A percentile compares a stretch with the other conserved stretches of the same genome.
Conservation (phyloP, 2,797 vertebrate genomes). For the Halcyon chelicuti region DNA sequence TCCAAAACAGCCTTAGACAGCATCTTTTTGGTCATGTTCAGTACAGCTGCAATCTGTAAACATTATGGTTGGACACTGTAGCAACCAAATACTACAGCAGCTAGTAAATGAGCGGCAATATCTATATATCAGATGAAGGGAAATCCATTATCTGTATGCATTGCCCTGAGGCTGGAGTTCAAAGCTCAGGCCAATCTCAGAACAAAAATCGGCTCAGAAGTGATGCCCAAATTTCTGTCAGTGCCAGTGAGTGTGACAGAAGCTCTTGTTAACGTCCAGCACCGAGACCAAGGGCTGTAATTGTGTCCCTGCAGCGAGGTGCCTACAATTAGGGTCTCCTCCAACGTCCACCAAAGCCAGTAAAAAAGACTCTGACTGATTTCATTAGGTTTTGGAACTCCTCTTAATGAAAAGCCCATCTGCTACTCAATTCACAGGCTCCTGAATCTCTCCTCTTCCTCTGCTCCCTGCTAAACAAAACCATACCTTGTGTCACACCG, state of each 20-base stretch:
- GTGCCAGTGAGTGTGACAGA: background rate
- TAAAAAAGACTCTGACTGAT: background rate
- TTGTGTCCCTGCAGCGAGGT: constrained; percentile 1
- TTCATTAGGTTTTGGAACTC: constrained; percentile 1
- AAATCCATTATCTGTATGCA: constrained; percentile 53
- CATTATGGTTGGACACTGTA: constrained; percentile 12
- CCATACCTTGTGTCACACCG: background rate
- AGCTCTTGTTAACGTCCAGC: constrained; percentile 18
- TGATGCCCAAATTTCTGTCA: background rate
- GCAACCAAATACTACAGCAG: constrained; percentile 25
- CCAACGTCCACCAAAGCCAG: background rate
- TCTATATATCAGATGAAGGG: constrained; percentile 19
- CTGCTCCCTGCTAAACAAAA: background rate
- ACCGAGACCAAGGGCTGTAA: background rate
- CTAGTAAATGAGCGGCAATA: constrained; percentile 5
- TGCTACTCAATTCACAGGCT: background rate
- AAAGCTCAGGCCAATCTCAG: constrained; percentile 38
- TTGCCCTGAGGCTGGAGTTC: constrained; percentile 45
- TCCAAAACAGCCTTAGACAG: background rate
- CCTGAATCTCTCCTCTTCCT: background rate
- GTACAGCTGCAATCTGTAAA: constrained; percentile 19
- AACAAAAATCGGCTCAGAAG: background rate
- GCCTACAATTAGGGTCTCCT: background rate
- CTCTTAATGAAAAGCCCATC: constrained; percentile 37
- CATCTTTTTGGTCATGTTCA: background rate